Evolutionary conservation across 2,888 invertebrate genomes (phyloP).

Genomic region (Drosophila meridiana): DNA sequence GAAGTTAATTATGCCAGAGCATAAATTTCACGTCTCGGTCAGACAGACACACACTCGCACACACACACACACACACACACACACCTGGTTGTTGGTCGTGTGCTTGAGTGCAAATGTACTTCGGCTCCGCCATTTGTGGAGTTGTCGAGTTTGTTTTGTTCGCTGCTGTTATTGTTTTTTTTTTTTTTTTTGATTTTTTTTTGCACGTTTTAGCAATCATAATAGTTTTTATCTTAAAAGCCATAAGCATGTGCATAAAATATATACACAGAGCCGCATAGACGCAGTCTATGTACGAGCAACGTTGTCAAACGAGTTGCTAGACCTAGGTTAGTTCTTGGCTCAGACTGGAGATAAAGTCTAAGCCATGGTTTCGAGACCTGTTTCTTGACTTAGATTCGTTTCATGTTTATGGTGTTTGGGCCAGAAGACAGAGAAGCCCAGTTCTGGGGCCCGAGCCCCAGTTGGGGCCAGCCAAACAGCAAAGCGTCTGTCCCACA

Average conservation of each 20-base stretch:
- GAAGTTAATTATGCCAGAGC: constrained; percentile 81
- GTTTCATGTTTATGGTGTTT: constrained; percentile 80
- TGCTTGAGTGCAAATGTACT: constrained; percentile 41
- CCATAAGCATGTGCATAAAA: constrained; percentile 77
- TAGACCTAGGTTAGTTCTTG: constrained; percentile 78
- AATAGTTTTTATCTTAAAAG: constrained; percentile 73
- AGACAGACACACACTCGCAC: constrained; percentile 29
- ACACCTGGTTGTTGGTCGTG: constrained; percentile 29
- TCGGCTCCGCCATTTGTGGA: constrained; percentile 33
- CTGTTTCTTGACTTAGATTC: constrained; percentile 80
- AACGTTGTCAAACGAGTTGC: constrained; percentile 69
- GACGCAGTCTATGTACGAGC: constrained; percentile 4
- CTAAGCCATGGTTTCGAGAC: constrained; percentile 53
- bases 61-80: constrained; percentile 14
- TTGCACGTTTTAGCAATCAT: constrained; percentile 76
- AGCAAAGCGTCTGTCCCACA: constrained; percentile 71
- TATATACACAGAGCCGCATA: constrained; percentile 19
- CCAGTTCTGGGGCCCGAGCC: constrained; percentile 54
- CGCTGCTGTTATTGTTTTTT: constrained; percentile 24
- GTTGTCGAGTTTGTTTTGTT: constrained; percentile 57
- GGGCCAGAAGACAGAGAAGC: constrained; percentile 63
- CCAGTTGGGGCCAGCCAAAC: constrained; percentile 76
- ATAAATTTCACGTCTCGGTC: constrained; percentile 66
- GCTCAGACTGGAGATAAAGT: constrained; percentile 49
- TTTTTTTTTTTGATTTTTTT: constrained; percentile 9